phyloP scores from a whole-genome alignment of 2,797 vertebrate genomes.

The Micromesistius poutassou region DNA sequence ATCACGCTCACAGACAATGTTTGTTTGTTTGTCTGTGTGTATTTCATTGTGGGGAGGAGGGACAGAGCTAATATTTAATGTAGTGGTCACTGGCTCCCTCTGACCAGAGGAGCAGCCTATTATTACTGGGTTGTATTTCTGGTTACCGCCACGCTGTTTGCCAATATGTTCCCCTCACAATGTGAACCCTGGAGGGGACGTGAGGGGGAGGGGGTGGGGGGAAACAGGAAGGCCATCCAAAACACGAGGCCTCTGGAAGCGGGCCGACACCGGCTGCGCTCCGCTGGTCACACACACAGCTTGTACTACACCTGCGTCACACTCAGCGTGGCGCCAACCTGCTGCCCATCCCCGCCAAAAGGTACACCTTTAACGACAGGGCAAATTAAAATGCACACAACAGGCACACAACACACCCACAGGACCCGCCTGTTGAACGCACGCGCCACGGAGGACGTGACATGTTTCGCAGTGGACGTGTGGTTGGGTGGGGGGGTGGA shows the following conservation, averaged over 20 bases:
- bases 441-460: background rate
- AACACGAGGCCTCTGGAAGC: background rate
- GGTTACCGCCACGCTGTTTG: slow-evolving; percentile 46
- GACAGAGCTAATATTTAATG: slow-evolving; percentile 29
- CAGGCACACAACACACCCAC: background rate
- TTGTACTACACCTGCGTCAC: slow-evolving; percentile 49
- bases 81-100: slow-evolving; percentile 30
- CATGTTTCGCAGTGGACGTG: too few species aligned
- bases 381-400: background rate
- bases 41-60: slow-evolving; percentile 33
- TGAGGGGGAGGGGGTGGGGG: background rate
- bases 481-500: too few species aligned
- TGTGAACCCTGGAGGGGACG: slow-evolving; percentile 35
- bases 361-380: background rate
- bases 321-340: slow-evolving; percentile 17
- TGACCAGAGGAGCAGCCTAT: slow-evolving; percentile 56
- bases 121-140: slow-evolving; percentile 27
- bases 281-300: slow-evolving; percentile 4
- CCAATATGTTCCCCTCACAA: slow-evolving; percentile 50
- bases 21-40: slow-evolving; percentile 1
- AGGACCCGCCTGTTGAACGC: background rate
- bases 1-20: slow-evolving; percentile 32
- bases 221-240: background rate
- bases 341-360: background rate
- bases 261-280: slow-evolving; percentile 17